Base-by-base conservation (phyloP, 37 sponge, comb jelly and placozoan genomes). In the Chondrilla cf. caribensis region DNA sequence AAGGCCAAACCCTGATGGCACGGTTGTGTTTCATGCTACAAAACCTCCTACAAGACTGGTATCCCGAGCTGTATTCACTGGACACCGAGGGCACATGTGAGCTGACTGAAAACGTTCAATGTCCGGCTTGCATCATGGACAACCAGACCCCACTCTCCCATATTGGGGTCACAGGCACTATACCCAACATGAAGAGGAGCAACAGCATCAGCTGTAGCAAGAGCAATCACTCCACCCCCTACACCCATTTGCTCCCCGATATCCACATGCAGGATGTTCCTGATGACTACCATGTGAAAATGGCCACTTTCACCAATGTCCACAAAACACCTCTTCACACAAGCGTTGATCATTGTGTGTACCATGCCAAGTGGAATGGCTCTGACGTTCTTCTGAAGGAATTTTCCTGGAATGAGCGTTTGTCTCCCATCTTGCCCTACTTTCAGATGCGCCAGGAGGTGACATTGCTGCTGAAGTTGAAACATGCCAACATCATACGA, bases 401-500 rank as follows among this genome's bases (percentile, higher is more conserved):
- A 42, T 73, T 41, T 25, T n/a, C 41, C n/a, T 73, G 76, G 76
- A 43, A n/a, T 22, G 40, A 73, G 44, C 41, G 24, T 15, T 32
- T 73, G 41, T 73, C 76, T 73, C 76, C 76, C 19, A 17, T 73
- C 44, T 25, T 84, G 9, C 90, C 93, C n/a, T 72, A 89, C 71
- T 89, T 66, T 7, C 72, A 38, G 15, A 22, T 93, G 47, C 65
- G 89, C 67, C 87, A 89, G 39, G 93, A 93, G 66, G 67, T 78
- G 26, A 84, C 72, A 25, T 86, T 93, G 90, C 26, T 93, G 38
- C 38, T 51, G 22, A 19, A 19, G 2, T 70, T 93, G 11, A 58
- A 57, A 18, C 93, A 93, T 47, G 82, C 90, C 44, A 93, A 93
- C 47, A 89, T 93, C 15, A 79, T 93, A 0, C 21, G 21, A 36